A percentile compares a stretch with the other conserved stretches of the same genome.
Evolutionary conservation across 2,797 vertebrate species (phyloP).

Genomic region (Falco cherrug): DNA sequence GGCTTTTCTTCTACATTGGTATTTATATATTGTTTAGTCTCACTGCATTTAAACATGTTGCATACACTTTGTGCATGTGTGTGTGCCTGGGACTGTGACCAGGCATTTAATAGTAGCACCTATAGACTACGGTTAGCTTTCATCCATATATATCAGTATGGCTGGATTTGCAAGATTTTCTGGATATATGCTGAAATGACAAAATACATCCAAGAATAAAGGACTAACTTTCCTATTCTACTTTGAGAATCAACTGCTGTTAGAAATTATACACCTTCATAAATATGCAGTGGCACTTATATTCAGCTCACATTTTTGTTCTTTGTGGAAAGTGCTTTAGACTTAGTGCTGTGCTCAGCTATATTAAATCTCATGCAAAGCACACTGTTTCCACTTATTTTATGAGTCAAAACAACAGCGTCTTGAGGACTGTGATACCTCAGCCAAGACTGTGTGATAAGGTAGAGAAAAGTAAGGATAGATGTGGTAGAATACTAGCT

Average conservation of each 20-base stretch:
- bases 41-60: not conserved
- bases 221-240: not conserved
- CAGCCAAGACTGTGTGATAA: not conserved
- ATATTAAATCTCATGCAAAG: conserved; percentile 26
- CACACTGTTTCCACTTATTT: not conserved
- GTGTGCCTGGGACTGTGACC: not conserved
- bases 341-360: conserved; percentile 20
- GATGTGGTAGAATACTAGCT: not conserved
- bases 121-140: not conserved
- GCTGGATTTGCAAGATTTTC: not conserved
- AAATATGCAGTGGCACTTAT: not conserved
- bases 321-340: not conserved
- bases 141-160: not conserved
- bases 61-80: not conserved
- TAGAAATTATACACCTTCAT: not conserved
- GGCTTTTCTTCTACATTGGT: not conserved
- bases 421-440: not conserved
- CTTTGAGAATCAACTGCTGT: not conserved
- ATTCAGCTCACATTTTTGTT: conserved; percentile 28
- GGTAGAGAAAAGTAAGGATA: not conserved
- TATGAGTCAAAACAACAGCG: not conserved
- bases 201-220: not conserved
- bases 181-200: not conserved
- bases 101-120: not conserved
- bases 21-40: not conserved